Conservation (phyloP, 2,797 vertebrate species). For the Etheostoma perlongum region DNA sequence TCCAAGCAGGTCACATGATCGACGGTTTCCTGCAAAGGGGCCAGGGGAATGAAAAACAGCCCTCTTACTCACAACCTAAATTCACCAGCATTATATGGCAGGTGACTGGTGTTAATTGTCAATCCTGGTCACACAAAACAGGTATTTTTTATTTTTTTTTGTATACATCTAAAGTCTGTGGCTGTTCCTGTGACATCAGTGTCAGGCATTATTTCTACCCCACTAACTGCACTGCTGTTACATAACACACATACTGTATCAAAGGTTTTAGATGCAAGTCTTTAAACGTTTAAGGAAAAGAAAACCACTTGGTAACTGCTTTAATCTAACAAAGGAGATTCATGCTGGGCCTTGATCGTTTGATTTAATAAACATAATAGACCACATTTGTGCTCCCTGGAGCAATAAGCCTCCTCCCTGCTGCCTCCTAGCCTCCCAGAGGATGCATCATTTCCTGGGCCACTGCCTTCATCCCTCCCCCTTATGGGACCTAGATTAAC, state of each 20-base stretch:
- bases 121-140: slow-evolving; percentile 3
- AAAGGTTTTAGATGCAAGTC: slow-evolving; percentile 45
- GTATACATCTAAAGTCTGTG: background rate
- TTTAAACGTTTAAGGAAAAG: slow-evolving; percentile 43
- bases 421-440: slow-evolving; percentile 66
- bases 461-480: slow-evolving; percentile 61
- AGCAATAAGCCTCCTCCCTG: slow-evolving; percentile 68
- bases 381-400: slow-evolving; percentile 67
- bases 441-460: slow-evolving; percentile 79
- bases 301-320: slow-evolving; percentile 32
- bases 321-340: slow-evolving; percentile 58
- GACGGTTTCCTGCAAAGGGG: background rate
- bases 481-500: slow-evolving; percentile 62
- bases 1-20: slow-evolving; percentile 10
- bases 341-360: slow-evolving; percentile 47
- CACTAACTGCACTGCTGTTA: slow-evolving; percentile 54
- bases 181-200: slow-evolving; percentile 22
- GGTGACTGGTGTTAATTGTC: slow-evolving; percentile 28
- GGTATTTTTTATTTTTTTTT: no score
- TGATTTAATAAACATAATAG: slow-evolving; percentile 75
- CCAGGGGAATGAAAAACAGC: slow-evolving; percentile 9
- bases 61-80: slow-evolving; percentile 7
- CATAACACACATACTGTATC: slow-evolving; percentile 45
- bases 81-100: slow-evolving; percentile 13
- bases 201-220: slow-evolving; percentile 52